phyloP scores from a whole-genome alignment of 2,797 vertebrate species.

The Echiichthys vipera region DNA sequence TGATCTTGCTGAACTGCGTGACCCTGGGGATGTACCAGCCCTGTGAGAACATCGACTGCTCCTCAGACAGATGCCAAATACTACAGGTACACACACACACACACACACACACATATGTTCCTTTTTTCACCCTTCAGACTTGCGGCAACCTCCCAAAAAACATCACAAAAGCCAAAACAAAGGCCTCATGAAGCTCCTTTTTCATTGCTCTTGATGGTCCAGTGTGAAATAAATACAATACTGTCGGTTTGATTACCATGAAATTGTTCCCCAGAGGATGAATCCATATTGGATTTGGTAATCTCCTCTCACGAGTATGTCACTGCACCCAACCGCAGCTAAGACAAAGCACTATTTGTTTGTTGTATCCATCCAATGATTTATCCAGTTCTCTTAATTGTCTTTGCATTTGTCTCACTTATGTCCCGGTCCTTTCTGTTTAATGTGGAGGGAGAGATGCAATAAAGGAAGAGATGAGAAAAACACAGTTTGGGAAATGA shows the following conservation, averaged over 20 bases:
- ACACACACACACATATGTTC: neutral
- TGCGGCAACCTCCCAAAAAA: too few relatives aligned
- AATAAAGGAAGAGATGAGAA: neutral
- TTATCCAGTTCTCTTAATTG: too few relatives aligned
- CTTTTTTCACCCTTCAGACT: neutral
- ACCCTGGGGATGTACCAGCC: conserved; percentile 99
- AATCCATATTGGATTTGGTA: too few relatives aligned
- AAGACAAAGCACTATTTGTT: too few relatives aligned
- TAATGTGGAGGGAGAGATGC: neutral
- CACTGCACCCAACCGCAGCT: too few relatives aligned
- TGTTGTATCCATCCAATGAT: neutral
- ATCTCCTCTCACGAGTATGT: too few relatives aligned
- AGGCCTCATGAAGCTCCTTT: too few relatives aligned
- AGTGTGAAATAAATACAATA: too few relatives aligned
- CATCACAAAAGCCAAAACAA: neutral
- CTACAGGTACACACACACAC: conserved; percentile 68
- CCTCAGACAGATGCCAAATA: conserved; percentile 83
- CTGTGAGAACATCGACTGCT: conserved; percentile 97
- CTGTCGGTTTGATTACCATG: too few relatives aligned
- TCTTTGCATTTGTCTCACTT: neutral
- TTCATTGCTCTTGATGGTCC: neutral
- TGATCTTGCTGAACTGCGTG: conserved; percentile 97
- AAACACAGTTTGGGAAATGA: neutral
- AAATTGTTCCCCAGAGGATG: too few relatives aligned
- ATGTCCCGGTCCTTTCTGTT: neutral